Conservation (phyloP, 2,888 invertebrate species). For the Lapara coniferarum region DNA sequence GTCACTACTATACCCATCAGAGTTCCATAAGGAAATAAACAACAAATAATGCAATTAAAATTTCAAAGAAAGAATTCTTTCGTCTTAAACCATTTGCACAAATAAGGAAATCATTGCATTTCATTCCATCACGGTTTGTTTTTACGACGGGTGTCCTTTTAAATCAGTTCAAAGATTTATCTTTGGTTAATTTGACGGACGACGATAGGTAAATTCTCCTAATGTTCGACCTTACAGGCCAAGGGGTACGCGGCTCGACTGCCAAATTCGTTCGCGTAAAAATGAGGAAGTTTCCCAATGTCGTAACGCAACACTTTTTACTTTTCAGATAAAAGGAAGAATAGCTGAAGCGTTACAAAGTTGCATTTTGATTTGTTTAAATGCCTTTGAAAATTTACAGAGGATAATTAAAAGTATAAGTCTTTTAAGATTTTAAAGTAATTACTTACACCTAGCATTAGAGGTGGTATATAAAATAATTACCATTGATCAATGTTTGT, state of each 20-base stretch:
- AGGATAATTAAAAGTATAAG: too few species aligned
- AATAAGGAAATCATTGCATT: conserved; percentile 21
- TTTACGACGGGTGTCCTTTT: conserved; percentile 40
- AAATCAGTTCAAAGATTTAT: conserved; percentile 46
- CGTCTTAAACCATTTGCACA: neutral
- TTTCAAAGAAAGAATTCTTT: neutral
- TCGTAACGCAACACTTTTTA: neutral
- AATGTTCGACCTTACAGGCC: conserved; percentile 64
- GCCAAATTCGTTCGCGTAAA: conserved; percentile 48
- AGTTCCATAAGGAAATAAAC: too few species aligned
- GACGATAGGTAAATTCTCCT: conserved; percentile 53
- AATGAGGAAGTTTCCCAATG: conserved; percentile 30
- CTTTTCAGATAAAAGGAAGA: neutral
- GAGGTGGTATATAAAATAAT: too few species aligned
- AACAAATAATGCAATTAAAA: too few species aligned
- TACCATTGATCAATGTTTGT: too few species aligned
- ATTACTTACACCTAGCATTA: too few species aligned
- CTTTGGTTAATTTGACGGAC: conserved; percentile 47
- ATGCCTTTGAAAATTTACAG: too few species aligned
- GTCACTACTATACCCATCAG: too few species aligned
- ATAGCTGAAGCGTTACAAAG: too few species aligned
- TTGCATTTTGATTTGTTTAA: too few species aligned
- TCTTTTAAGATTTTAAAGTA: too few species aligned
- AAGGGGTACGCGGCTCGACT: conserved; percentile 51
- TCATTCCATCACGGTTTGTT: conserved; percentile 25